phyloP scores from a whole-genome alignment of 2,797 vertebrate species.

The Clarias fuscus region DNA sequence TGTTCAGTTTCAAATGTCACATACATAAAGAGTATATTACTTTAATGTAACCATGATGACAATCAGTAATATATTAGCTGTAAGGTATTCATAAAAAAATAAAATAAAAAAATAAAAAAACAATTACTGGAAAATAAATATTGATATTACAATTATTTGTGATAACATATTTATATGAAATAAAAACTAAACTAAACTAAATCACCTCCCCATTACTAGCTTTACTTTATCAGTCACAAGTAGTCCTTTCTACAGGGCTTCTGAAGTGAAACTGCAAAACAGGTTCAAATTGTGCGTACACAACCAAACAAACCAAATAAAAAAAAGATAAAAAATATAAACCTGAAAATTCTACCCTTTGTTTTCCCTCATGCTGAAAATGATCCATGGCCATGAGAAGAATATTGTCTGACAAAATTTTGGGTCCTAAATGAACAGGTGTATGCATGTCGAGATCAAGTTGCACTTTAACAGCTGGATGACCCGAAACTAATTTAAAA shows the following conservation, averaged over 20 bases:
- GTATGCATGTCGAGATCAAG: not conserved
- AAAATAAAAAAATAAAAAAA: too few relatives aligned
- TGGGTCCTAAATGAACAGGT: not conserved
- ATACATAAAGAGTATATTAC: not conserved
- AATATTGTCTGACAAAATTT: not conserved
- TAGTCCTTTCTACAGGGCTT: too few relatives aligned
- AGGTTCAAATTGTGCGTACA: not conserved
- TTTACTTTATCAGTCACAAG: too few relatives aligned
- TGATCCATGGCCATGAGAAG: not conserved
- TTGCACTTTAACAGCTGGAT: not conserved
- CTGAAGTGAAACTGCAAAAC: too few relatives aligned
- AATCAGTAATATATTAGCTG: not conserved
- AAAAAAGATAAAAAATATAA: not conserved
- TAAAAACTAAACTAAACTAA: too few relatives aligned
- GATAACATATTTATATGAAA: not conserved
- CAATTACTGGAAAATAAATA: too few relatives aligned
- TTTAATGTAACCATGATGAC: not conserved
- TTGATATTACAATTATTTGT: not conserved
- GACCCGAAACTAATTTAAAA: not conserved
- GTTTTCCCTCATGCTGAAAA: not conserved
- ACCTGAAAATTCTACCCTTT: not conserved
- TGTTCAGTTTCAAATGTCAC: not conserved
- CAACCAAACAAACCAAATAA: not conserved
- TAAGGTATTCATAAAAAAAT: not conserved
- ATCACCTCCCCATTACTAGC: too few relatives aligned